phyloP scores from a whole-genome alignment of 2,113 vertebrate species.

The Aegithalos caudatus region DNA sequence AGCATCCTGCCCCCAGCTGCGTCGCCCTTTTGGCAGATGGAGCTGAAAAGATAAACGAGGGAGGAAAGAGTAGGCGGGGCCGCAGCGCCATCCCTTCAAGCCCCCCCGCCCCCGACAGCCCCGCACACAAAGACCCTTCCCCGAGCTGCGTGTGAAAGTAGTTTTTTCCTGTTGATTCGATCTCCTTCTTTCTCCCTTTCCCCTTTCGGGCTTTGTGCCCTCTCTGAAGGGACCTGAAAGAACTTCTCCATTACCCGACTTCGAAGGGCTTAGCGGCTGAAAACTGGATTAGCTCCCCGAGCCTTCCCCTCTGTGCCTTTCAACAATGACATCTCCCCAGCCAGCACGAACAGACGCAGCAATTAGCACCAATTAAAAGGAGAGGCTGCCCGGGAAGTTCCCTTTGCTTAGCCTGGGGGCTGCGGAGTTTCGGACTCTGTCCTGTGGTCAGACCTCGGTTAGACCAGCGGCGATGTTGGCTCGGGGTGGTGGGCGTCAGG shows the following conservation, averaged over 20 bases:
- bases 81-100: background rate
- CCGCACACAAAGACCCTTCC: slow-evolving; percentile 40
- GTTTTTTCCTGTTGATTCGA: slow-evolving; percentile 40
- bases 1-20: background rate
- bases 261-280: slow-evolving; percentile 48
- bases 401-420: background rate
- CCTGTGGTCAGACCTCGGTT: background rate
- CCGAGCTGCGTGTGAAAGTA: slow-evolving; percentile 62
- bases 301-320: slow-evolving; percentile 63
- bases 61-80: background rate
- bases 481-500: background rate
- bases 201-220: slow-evolving; percentile 48
- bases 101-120: background rate
- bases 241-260: slow-evolving; percentile 53
- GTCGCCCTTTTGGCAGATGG: background rate
- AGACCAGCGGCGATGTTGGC: background rate
- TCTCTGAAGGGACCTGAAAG: slow-evolving; percentile 60
- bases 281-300: slow-evolving; percentile 62
- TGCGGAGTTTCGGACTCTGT: background rate
- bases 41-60: background rate
- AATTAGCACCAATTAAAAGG: slow-evolving; percentile 77
- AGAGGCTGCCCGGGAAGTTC: slow-evolving; percentile 61
- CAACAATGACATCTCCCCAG: slow-evolving; percentile 68
- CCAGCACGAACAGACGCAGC: slow-evolving; percentile 67
- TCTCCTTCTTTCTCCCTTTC: slow-evolving; percentile 43